phyloP scores from a whole-genome alignment of 2,888 invertebrate species.

The Azorinus chamasolen region DNA sequence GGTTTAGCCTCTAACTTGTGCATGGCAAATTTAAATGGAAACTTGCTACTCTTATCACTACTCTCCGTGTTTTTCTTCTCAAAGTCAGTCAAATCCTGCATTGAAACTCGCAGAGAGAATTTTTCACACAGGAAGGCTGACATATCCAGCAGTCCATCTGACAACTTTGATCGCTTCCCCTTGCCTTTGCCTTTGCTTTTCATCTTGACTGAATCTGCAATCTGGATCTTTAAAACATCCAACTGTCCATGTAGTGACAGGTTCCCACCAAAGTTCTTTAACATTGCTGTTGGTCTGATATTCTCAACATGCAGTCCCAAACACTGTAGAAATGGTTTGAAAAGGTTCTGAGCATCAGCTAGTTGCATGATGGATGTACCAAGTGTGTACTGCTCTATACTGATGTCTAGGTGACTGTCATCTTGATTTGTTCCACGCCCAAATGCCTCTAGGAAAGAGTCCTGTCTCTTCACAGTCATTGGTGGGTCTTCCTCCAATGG shows the following conservation, averaged over 20 bases:
- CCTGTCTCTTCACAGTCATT: constrained; percentile 77
- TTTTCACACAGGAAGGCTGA: constrained; percentile 97
- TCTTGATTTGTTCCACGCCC: constrained; percentile 84
- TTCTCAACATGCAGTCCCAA: constrained; percentile 91
- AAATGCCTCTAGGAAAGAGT: constrained; percentile 82
- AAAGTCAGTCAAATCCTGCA: constrained; percentile 96
- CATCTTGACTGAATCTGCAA: constrained; percentile 92
- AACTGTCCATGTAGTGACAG: constrained; percentile 90
- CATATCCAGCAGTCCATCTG: constrained; percentile 90
- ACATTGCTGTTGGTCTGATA: constrained; percentile 89
- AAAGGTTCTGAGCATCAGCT: constrained; percentile 93
- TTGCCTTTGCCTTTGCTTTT: constrained; percentile 75
- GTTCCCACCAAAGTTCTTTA: constrained; percentile 96
- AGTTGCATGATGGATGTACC: constrained; percentile 87
- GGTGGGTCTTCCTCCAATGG: constrained; percentile 74
- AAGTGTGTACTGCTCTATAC: constrained; percentile 77
- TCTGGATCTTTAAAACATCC: constrained; percentile 96
- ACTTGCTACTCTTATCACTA: constrained; percentile 48
- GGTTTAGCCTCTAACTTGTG: constrained; percentile 86
- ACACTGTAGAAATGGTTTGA: constrained; percentile 94
- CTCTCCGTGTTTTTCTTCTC: constrained; percentile 77
- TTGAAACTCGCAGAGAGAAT: constrained; percentile 95
- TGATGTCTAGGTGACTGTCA: constrained; percentile 79
- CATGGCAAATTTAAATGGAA: constrained; percentile 81
- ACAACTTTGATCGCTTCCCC: constrained; percentile 46